phyloP scores from a whole-genome alignment of 2,113 vertebrate species.

The Platysternon megacephalum region DNA sequence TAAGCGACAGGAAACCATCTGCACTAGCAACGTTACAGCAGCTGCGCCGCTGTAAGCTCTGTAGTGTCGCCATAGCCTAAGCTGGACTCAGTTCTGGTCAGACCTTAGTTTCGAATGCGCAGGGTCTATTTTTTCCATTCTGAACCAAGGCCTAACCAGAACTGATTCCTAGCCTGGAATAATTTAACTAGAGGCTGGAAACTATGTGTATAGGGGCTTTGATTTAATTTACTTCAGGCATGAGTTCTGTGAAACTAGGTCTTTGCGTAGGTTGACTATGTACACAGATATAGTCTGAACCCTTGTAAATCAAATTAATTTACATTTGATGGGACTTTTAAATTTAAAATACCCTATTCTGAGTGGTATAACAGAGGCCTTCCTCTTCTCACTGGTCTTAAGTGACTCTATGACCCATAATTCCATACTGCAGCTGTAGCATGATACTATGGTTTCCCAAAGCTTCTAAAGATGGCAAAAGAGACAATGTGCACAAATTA shows the following conservation, averaged over 20 bases:
- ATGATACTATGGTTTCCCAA: not conserved
- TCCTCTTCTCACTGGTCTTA: not conserved
- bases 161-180: not conserved
- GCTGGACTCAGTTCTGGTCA: not conserved
- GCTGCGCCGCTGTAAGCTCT: too few relatives aligned
- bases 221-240: constrained; percentile 20
- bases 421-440: not conserved
- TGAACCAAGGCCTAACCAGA: not conserved
- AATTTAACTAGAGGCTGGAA: not conserved
- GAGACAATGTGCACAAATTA: not conserved
- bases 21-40: too few relatives aligned
- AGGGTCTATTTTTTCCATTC: not conserved
- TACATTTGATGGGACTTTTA: not conserved
- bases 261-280: not conserved
- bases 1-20: too few relatives aligned
- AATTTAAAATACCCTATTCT: not conserved
- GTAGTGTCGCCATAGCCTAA: not conserved
- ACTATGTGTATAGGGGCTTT: not conserved
- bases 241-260: not conserved
- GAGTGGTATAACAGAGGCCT: too few relatives aligned
- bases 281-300: not conserved
- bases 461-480: not conserved
- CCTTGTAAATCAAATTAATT: not conserved
- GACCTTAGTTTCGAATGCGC: not conserved
- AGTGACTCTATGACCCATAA: not conserved